These are phyloP conservation scores for Hypsibius dujardini DNA, from an alignment of 1,140 invertebrate genomes.

Conservation along the genomic window DNA sequence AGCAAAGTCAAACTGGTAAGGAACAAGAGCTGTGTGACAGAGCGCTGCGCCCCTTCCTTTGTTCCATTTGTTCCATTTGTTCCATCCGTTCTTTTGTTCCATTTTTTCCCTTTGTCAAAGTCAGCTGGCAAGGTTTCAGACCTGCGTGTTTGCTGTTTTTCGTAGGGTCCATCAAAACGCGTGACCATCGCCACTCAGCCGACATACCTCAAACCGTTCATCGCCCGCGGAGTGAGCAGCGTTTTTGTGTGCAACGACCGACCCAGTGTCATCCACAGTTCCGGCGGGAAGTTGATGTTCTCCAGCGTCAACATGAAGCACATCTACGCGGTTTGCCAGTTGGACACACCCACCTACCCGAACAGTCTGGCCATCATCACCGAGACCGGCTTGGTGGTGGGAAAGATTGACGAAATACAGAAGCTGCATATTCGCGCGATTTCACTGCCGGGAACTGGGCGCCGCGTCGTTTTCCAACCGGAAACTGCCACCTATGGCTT, in stretches of 20 bases:
- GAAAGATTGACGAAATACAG: constrained; percentile 96
- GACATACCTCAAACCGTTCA: constrained; percentile 72
- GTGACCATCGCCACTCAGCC: constrained; percentile 91
- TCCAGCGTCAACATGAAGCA: constrained; percentile 97
- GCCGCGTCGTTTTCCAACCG: neutral
- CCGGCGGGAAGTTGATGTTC: constrained; percentile 95
- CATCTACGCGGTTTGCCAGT: constrained; percentile 92
- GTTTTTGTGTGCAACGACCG: constrained; percentile 96
- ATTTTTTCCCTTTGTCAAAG: too few relatives aligned
- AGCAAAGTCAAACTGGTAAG: constrained; percentile 38
- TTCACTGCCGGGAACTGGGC: neutral
- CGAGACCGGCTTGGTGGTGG: constrained; percentile 78
- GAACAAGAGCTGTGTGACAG: too few relatives aligned
- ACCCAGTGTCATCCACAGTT: constrained; percentile 95
- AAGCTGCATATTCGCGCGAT: constrained; percentile 65
- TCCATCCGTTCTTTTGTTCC: too few relatives aligned
- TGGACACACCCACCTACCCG: constrained; percentile 81
- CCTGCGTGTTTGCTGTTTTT: too few relatives aligned
- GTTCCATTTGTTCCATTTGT: too few relatives aligned
- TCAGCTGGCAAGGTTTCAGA: too few relatives aligned
- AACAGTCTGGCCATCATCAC: constrained; percentile 85
- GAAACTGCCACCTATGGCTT: neutral
- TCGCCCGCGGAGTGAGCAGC: constrained; percentile 41
- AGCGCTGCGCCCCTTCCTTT: too few relatives aligned
- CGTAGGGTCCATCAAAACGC: constrained; percentile 29